Conservation (phyloP, 2,888 invertebrate genomes). For the Ochropacha duplaris region DNA sequence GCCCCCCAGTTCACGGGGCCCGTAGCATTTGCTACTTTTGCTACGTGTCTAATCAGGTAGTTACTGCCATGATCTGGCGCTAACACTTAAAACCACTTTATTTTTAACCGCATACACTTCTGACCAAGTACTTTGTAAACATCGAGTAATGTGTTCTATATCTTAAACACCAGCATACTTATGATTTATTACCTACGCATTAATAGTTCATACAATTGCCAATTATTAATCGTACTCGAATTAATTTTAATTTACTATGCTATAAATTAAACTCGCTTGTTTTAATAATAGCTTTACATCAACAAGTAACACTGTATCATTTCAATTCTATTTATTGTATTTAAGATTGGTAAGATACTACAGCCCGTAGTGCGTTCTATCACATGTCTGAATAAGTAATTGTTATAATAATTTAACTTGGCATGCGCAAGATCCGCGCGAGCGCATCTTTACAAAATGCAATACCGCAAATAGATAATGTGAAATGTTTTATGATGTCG, state of each 20-base stretch:
- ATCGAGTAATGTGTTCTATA: background rate
- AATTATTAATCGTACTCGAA: background rate
- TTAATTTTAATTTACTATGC: background rate
- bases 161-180: background rate
- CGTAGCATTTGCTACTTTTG: too few relatives aligned
- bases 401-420: slow-evolving; percentile 33
- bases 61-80: too few relatives aligned
- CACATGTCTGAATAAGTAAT: slow-evolving; percentile 22
- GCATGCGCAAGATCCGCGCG: slow-evolving; percentile 20
- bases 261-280: background rate
- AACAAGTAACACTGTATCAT: background rate
- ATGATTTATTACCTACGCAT: background rate
- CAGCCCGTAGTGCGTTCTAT: background rate
- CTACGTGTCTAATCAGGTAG: too few relatives aligned
- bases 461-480: slow-evolving; percentile 6
- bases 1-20: too few relatives aligned
- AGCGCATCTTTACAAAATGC: slow-evolving; percentile 7
- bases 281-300: background rate
- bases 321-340: background rate
- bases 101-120: background rate
- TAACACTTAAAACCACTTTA: too few relatives aligned
- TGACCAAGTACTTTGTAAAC: background rate
- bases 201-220: background rate
- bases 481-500: slow-evolving; percentile 7
- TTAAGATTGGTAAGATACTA: background rate